Evolutionary conservation across 2,888 invertebrate genomes (phyloP).

Genomic region (Neoitamus cyanurus): DNA sequence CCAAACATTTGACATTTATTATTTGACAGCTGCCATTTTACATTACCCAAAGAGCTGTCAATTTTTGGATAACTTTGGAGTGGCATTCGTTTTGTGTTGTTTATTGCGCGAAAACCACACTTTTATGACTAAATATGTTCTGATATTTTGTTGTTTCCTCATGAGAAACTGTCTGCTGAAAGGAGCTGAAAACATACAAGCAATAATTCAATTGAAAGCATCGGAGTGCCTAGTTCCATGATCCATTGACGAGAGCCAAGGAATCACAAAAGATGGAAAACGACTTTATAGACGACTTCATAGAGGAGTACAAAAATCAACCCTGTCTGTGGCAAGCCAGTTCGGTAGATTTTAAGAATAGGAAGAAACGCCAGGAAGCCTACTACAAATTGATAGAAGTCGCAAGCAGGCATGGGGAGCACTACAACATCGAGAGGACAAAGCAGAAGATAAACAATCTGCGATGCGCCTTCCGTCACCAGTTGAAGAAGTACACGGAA

Average conservation of each 20-base stretch:
- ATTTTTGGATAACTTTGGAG: neutral
- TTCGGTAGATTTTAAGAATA: conserved; percentile 63
- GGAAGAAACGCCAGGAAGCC: conserved; percentile 63
- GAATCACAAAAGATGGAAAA: conserved; percentile 47
- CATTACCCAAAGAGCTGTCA: neutral
- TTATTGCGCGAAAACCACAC: neutral
- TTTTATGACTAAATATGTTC: neutral
- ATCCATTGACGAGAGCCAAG: neutral
- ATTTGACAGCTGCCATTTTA: neutral
- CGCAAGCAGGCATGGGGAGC: conserved; percentile 64
- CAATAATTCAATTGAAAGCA: neutral
- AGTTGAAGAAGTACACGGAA: conserved; percentile 64
- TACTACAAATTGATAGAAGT: conserved; percentile 64
- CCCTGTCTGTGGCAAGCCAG: conserved; percentile 65
- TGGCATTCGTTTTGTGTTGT: neutral
- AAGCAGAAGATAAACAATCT: conserved; percentile 66
- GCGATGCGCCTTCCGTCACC: conserved; percentile 64
- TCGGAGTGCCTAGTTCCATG: neutral
- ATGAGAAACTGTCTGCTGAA: neutral
- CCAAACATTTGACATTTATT: neutral
- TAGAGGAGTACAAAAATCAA: conserved; percentile 64
- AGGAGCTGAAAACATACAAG: neutral
- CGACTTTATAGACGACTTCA: conserved; percentile 66
- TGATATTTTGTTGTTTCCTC: neutral
- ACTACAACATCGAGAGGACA: conserved; percentile 64